Percentiles rank a stretch among this genome's conserved stretches.
phyloP scores from a whole-genome alignment of 2,113 vertebrate genomes.

The Phalacrocorax brasilianus region DNA sequence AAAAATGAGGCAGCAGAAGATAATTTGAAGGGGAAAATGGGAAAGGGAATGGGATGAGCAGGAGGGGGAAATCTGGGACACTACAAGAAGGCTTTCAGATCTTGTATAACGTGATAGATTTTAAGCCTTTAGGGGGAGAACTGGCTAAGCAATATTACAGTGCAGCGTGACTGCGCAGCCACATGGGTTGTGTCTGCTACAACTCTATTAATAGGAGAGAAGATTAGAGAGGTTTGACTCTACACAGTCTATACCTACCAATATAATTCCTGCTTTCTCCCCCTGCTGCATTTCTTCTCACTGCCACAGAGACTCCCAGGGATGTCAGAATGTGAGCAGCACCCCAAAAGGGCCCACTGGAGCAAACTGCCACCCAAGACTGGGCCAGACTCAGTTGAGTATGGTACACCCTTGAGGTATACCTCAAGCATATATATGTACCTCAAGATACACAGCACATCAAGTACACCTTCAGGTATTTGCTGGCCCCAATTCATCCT shows the following conservation, averaged over 20 bases:
- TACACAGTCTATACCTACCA: not conserved
- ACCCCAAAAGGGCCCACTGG: not conserved
- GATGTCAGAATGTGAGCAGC: not conserved
- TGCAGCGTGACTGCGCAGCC: conserved; percentile 46
- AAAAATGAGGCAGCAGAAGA: not conserved
- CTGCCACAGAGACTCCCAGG: not conserved
- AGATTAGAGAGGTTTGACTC: not conserved
- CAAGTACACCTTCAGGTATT: not conserved
- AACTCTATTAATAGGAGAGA: conserved; percentile 35
- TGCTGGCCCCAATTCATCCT: not conserved
- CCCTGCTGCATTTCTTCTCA: not conserved
- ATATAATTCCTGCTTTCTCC: not conserved
- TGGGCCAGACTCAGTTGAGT: rapidly evolving
- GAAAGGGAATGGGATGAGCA: not conserved
- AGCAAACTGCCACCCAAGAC: not conserved
- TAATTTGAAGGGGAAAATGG: not conserved
- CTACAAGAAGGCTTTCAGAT: not conserved
- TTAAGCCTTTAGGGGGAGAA: conserved; percentile 44
- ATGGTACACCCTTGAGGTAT: not conserved
- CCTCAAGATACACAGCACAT: too few relatives aligned
- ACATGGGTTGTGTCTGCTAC: conserved; percentile 42
- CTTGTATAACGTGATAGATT: conserved; percentile 12
- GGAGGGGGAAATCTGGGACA: conserved; percentile 11
- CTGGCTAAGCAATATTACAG: not conserved
- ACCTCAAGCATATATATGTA: too few relatives aligned